Conservation (phyloP, 2,797 vertebrate species). For the Acropternis orthonyx region DNA sequence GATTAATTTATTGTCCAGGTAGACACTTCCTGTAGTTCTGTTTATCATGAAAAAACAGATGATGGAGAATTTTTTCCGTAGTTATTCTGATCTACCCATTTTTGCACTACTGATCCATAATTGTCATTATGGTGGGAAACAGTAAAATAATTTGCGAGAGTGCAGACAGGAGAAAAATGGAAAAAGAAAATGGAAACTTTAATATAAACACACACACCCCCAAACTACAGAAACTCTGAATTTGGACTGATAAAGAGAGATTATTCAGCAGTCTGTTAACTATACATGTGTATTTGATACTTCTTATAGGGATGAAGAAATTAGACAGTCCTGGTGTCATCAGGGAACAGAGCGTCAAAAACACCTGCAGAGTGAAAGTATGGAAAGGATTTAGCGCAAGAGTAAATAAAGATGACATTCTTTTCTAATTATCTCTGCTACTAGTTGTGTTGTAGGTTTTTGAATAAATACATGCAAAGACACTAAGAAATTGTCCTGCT, state of each 20-base stretch:
- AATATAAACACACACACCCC: background rate
- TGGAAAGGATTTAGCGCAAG: background rate
- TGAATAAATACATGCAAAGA: background rate
- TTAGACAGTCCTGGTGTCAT: background rate
- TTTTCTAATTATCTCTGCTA: background rate
- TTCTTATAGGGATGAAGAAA: background rate
- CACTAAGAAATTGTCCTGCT: background rate
- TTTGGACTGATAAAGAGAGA: background rate
- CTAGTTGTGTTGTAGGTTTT: background rate
- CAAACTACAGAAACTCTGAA: background rate
- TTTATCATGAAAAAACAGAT: background rate
- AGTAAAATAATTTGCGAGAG: background rate
- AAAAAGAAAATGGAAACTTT: background rate
- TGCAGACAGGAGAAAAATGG: background rate
- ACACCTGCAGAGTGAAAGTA: background rate
- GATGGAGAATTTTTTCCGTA: background rate
- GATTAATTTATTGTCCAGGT: background rate
- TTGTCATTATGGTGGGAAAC: background rate
- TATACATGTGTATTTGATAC: background rate
- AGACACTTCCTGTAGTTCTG: rapidly evolving
- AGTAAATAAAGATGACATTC: background rate
- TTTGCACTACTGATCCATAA: background rate
- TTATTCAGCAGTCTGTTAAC: background rate
- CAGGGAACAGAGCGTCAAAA: background rate
- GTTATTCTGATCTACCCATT: background rate